These are phyloP conservation scores for Zosterops borbonicus DNA, from an alignment of 2,113 vertebrate species.

Conservation along the genomic window DNA sequence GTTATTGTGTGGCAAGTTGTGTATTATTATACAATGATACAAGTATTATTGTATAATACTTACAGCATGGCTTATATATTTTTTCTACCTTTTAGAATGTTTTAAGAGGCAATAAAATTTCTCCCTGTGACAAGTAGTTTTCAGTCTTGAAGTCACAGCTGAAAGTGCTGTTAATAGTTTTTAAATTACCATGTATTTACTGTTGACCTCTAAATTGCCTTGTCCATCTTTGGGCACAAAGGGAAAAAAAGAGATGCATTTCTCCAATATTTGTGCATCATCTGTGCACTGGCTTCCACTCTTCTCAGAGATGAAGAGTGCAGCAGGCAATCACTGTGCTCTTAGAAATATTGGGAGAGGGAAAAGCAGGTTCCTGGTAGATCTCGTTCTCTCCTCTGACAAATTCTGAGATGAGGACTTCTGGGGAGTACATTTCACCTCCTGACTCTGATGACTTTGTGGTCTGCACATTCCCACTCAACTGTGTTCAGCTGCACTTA, in stretches of 20 bases:
- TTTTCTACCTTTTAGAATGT: background rate
- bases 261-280: background rate
- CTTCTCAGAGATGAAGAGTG: fast-evolving
- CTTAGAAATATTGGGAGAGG: background rate
- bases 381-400: background rate
- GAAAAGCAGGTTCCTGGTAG: background rate
- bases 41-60: background rate
- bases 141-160: background rate
- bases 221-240: background rate
- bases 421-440: background rate
- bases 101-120: constrained; percentile 26
- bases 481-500: background rate
- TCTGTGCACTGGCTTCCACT: background rate
- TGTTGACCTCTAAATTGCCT: background rate
- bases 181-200: background rate
- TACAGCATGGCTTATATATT: background rate
- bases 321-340: background rate
- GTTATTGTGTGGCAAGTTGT: background rate
- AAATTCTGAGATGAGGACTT: background rate
- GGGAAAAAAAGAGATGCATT: background rate
- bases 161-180: constrained; percentile 14
- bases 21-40: no score
- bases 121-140: background rate
- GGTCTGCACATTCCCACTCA: background rate
- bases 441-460: background rate